A percentile compares a stretch with the other conserved stretches of the same genome.
Conservation (phyloP, 2,888 invertebrate genomes). For the Eutolmus rufibarbis region DNA sequence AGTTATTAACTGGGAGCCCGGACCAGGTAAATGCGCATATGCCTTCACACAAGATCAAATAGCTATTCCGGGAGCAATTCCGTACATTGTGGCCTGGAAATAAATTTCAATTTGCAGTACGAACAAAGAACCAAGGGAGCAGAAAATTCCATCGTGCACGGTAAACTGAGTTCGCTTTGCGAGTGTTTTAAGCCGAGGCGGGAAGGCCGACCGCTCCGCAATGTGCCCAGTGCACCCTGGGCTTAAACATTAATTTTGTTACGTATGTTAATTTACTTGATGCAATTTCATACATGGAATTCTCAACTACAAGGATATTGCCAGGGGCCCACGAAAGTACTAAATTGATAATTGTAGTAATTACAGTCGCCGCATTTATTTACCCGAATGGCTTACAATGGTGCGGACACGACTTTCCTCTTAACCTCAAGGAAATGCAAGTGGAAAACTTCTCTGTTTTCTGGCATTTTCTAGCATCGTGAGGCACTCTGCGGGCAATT, state of each 20-base stretch:
- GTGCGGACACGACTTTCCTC: neutral
- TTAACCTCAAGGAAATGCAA: neutral
- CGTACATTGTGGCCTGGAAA: constrained; percentile 12
- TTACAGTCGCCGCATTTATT: neutral
- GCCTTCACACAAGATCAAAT: constrained; percentile 12
- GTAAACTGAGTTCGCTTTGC: constrained; percentile 1
- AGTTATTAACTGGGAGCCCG: constrained; percentile 11
- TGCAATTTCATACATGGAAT: constrained; percentile 19
- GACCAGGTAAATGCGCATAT: constrained; percentile 16
- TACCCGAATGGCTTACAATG: neutral
- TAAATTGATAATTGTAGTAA: constrained; percentile 24
- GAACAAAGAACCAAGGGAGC: constrained; percentile 20
- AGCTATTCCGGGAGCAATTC: constrained; percentile 11
- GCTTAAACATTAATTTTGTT: constrained; percentile 17
- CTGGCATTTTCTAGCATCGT: neutral
- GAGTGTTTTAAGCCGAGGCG: neutral
- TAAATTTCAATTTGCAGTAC: constrained; percentile 24
- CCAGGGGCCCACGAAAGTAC: neutral
- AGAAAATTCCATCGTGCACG: constrained; percentile 28
- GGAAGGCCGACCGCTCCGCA: neutral
- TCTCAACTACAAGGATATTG: neutral
- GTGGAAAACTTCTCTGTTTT: neutral
- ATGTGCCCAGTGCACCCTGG: constrained; percentile 6
- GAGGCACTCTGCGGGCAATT: neutral
- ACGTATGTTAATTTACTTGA: constrained; percentile 31